phyloP scores from a whole-genome alignment of 2,888 invertebrate species.

The Amphiduros pacificus region DNA sequence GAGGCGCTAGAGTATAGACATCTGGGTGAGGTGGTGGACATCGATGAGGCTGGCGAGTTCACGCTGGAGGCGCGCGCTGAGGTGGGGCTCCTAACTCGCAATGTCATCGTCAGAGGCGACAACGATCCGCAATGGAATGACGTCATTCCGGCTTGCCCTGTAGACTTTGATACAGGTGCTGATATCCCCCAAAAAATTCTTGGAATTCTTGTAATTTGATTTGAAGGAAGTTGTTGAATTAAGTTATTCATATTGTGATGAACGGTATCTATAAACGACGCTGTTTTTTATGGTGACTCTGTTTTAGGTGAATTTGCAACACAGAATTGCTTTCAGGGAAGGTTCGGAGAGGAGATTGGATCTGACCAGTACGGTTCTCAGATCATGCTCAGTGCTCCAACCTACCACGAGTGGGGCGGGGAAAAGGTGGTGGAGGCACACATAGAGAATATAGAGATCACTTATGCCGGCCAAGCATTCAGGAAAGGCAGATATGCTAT shows the following conservation, averaged over 20 bases:
- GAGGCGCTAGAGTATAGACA: conserved; percentile 35
- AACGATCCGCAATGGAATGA: conserved; percentile 45
- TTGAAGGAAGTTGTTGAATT: too few species aligned
- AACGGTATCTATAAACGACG: too few species aligned
- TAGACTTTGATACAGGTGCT: conserved; percentile 53
- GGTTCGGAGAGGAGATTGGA: conserved; percentile 54
- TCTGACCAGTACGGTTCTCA: conserved; percentile 51
- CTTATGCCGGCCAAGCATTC: conserved; percentile 36
- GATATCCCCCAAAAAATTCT: too few species aligned
- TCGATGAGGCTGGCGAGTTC: conserved; percentile 23
- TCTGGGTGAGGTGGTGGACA: conserved; percentile 37
- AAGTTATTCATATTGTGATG: too few species aligned
- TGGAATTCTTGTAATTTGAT: too few species aligned
- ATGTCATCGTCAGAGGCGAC: conserved; percentile 48
- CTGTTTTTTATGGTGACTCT: too few species aligned
- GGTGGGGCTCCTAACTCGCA: conserved; percentile 51
- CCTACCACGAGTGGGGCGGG: conserved; percentile 13
- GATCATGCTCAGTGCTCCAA: conserved; percentile 37
- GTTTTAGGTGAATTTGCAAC: conserved; percentile 48
- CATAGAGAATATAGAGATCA: conserved; percentile 28
- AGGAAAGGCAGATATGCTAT: conserved; percentile 40
- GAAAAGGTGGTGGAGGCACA: conserved; percentile 16
- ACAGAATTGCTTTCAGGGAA: conserved; percentile 54
- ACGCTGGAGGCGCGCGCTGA: conserved; percentile 47
- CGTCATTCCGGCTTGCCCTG: conserved; percentile 47